phyloP scores from a whole-genome alignment of 2,888 invertebrate species.

The Rhyacophila evoluta region DNA sequence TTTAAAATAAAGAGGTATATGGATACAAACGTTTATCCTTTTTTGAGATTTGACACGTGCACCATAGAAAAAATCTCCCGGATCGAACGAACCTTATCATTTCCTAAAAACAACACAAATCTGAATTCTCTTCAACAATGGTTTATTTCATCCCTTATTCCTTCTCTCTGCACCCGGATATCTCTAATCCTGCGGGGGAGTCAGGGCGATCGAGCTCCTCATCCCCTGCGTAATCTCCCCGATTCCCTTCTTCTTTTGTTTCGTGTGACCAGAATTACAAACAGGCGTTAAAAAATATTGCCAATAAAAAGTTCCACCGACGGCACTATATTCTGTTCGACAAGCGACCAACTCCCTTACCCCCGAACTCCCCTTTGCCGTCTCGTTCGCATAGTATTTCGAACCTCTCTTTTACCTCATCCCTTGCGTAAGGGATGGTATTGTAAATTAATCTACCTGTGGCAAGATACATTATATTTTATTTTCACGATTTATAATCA shows the following conservation, averaged over 20 bases:
- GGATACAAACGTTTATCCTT: neutral
- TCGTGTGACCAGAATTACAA: slow-evolving; percentile 55
- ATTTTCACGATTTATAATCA: too few relatives aligned
- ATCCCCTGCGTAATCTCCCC: slow-evolving; percentile 8
- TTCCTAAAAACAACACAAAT: slow-evolving; percentile 5
- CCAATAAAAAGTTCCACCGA: slow-evolving; percentile 56
- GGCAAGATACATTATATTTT: neutral
- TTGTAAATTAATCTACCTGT: slow-evolving; percentile 9
- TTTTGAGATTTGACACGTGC: neutral
- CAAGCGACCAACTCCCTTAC: slow-evolving; percentile 47
- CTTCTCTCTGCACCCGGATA: neutral
- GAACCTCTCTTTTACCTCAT: slow-evolving; percentile 23
- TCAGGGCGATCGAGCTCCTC: neutral
- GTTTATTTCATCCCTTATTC: neutral
- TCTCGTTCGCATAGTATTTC: neutral
- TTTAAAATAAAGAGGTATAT: too few relatives aligned
- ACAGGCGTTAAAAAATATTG: slow-evolving; percentile 56
- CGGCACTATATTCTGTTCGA: slow-evolving; percentile 55
- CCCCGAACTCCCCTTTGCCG: slow-evolving; percentile 23
- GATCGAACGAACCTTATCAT: neutral
- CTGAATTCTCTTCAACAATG: slow-evolving; percentile 9
- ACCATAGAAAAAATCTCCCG: neutral
- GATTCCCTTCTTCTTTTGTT: slow-evolving; percentile 52
- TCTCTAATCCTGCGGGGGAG: slow-evolving; percentile 11
- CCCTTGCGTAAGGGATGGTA: slow-evolving; percentile 26